Conservation (phyloP, 2,797 vertebrate genomes). For the Lagodon rhomboides region DNA sequence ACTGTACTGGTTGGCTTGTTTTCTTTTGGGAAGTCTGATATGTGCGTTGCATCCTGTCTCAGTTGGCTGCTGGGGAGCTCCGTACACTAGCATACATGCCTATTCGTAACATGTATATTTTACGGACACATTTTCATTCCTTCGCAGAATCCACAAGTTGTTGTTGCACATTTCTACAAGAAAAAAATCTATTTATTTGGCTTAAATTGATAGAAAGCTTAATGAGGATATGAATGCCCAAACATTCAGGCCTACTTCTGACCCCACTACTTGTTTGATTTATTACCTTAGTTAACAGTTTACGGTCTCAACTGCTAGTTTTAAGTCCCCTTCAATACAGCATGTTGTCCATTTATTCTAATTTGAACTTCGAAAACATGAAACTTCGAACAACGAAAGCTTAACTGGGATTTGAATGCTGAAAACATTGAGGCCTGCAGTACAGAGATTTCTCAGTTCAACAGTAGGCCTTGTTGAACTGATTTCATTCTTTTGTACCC, state of each 20-base stretch:
- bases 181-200: neutral
- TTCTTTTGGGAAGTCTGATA: slow-evolving; percentile 57
- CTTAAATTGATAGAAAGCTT: slow-evolving; percentile 4
- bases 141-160: slow-evolving; percentile 8
- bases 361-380: too few species aligned
- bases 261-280: too few species aligned
- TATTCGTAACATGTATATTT: slow-evolving; percentile 21
- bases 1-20: slow-evolving; percentile 53
- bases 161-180: slow-evolving; percentile 1
- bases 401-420: slow-evolving; percentile 4
- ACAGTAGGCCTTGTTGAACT: slow-evolving; percentile 33
- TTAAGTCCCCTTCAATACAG: too few species aligned
- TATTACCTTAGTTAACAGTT: too few species aligned
- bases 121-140: slow-evolving; percentile 15
- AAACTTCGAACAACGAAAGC: neutral
- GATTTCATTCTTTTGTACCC: slow-evolving; percentile 52
- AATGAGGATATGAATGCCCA: slow-evolving; percentile 9
- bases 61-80: slow-evolving; percentile 13
- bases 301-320: too few species aligned
- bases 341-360: too few species aligned
- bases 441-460: slow-evolving; percentile 32
- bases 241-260: neutral
- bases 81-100: neutral
- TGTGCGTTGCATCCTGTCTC: slow-evolving; percentile 56
- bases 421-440: slow-evolving; percentile 1